phyloP scores from a whole-genome alignment of 2,113 vertebrate genomes.

The Ellobius talpinus region DNA sequence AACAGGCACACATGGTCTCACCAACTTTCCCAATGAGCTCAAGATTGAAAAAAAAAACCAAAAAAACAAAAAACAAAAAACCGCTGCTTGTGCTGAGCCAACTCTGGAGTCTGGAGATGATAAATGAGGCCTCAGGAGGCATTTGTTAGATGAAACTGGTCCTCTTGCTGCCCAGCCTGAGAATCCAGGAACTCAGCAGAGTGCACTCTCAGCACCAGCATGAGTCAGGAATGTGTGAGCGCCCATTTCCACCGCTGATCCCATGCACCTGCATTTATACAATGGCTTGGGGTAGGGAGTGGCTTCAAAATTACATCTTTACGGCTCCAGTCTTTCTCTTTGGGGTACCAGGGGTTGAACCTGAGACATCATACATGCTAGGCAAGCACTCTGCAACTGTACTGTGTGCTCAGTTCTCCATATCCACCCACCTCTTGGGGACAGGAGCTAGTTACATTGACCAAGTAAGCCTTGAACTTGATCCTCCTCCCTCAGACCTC shows the following conservation, averaged over 20 bases:
- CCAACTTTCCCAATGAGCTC: background rate
- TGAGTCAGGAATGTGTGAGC: background rate
- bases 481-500: background rate
- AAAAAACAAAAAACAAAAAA: background rate
- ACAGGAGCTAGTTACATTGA: background rate
- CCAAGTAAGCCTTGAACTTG: background rate
- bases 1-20: background rate
- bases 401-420: background rate
- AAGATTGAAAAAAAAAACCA: no score
- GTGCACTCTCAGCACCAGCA: rapidly evolving
- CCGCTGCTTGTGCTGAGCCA: background rate
- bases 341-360: background rate
- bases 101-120: background rate
- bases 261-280: background rate
- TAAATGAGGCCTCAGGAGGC: background rate
- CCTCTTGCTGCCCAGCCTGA: background rate
- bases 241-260: background rate
- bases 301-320: background rate
- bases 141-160: background rate
- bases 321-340: background rate
- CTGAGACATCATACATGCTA: background rate
- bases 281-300: background rate
- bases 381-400: background rate
- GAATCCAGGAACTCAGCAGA: background rate
- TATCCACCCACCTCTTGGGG: background rate